phyloP scores from a whole-genome alignment of 2,888 invertebrate species.

The Plagiodera versicolora region DNA sequence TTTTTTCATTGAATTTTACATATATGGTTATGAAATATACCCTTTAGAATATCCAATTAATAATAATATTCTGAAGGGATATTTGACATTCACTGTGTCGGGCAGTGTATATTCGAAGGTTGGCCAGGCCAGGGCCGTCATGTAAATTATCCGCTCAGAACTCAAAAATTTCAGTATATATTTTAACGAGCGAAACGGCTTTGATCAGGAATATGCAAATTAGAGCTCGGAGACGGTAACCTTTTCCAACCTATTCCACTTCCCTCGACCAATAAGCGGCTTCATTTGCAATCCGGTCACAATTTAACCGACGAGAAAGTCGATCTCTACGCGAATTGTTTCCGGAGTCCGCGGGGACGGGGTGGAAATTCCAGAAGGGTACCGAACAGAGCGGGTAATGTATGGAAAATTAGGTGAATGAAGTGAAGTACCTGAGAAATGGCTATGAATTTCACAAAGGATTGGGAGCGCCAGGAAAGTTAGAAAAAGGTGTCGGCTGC shows the following conservation, averaged over 20 bases:
- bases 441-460: not conserved
- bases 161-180: conserved; percentile 13
- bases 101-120: not conserved
- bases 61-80: not conserved
- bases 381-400: not conserved
- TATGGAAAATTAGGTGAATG: not conserved
- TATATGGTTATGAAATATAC: no score
- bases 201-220: conserved; percentile 20
- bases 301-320: conserved; percentile 9
- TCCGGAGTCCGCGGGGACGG: conserved; percentile 1
- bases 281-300: conserved; percentile 11
- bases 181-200: conserved; percentile 7
- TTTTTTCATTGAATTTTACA: no score
- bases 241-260: conserved; percentile 6
- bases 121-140: not conserved
- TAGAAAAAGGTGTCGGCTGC: not conserved
- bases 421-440: not conserved
- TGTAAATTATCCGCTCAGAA: conserved; percentile 12
- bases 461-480: not conserved
- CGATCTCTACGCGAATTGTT: conserved; percentile 8
- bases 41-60: no score
- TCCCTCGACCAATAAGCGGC: conserved; percentile 10
- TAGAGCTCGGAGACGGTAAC: not conserved
- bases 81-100: not conserved
- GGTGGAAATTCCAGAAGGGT: not conserved